Conservation (phyloP, 2,797 vertebrate genomes). For the Vipera ursinii region DNA sequence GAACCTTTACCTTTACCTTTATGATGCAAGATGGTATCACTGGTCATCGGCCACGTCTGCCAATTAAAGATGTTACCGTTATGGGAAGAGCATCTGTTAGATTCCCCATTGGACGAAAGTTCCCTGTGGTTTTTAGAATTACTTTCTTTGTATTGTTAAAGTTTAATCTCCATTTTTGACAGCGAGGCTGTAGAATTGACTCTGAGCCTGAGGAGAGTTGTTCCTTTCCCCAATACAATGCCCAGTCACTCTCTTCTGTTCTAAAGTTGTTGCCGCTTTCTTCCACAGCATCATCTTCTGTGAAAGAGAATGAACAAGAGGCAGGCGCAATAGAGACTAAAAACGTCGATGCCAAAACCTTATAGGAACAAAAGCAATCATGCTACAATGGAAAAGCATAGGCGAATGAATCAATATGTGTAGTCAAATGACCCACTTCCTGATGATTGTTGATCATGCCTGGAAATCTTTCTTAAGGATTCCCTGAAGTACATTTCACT, state of each 20-base stretch:
- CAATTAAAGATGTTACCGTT: slow-evolving; percentile 64
- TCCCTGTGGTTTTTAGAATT: slow-evolving; percentile 54
- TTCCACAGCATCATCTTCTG: not conserved
- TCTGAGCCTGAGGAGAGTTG: not conserved
- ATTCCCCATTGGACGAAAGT: slow-evolving; percentile 49
- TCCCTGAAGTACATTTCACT: not conserved
- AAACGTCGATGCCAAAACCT: not conserved
- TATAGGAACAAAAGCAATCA: not conserved
- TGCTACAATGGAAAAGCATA: not conserved
- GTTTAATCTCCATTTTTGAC: not conserved
- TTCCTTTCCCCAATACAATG: not conserved
- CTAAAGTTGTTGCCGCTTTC: not conserved
- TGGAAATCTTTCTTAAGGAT: not conserved
- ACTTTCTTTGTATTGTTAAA: slow-evolving; percentile 43
- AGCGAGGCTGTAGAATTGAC: not conserved
- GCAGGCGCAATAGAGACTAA: not conserved
- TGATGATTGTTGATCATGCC: not conserved
- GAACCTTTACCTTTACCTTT: not conserved
- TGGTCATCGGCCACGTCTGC: slow-evolving; percentile 45
- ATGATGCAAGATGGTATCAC: fast-evolving
- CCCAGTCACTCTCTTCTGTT: not conserved
- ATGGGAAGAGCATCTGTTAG: slow-evolving; percentile 12
- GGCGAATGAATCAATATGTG: not conserved
- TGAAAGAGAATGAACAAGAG: not conserved
- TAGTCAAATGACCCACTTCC: not conserved